Base-by-base conservation (phyloP, 37 sponge, comb jelly and placozoan species). In the Cladorhizidae sp. region DNA sequence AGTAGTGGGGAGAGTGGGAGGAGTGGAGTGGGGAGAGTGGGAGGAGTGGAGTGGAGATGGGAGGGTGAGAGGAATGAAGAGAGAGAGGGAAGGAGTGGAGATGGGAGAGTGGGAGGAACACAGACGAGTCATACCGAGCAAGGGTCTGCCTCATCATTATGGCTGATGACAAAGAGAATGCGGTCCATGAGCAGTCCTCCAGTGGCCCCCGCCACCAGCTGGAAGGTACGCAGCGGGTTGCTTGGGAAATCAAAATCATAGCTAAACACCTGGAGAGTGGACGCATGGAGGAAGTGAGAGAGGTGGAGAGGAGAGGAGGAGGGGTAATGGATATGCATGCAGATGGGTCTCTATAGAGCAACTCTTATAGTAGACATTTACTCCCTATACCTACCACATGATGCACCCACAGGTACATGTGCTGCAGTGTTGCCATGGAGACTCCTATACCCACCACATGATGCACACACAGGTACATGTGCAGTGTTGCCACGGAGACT, bases 111-210 rank as follows among this genome's bases (percentile, higher is more conserved):
- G 49, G 49, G 9, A 45, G 49, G 49, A 45, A 45, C 8, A 45
- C 8, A 9, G 49, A 9, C 5, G 9, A 45, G 49, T 12, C 5
- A 45, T 45, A 84, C 85, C 0, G 85, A 40, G 22, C 70, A 77
- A n/a, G 57, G 70, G 38, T 77, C 43, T 6, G 26, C 69, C 17
- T 86, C 91, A 33, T 91, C 86, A 38, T 69, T 59, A 42, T 91
- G 91, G 68, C 84, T 86, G 69, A 91, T 32, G 45, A 70, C 63
- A 77, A 73, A 91, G 20, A 91, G 57, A 22, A 91, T 33, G 9
- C 87, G 58, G 56, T 91, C 84, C 17, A 83, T 78, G 37, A 86
- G 58, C 39, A 91, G 72, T 31, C 57, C 75, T 23, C 61, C 64
- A 0, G 87, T 86, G 17, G 87, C 69, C 40, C 64, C 51, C 21